Base-by-base conservation (phyloP, 2,113 vertebrate genomes). In the Reinhardtius hippoglossoides region DNA sequence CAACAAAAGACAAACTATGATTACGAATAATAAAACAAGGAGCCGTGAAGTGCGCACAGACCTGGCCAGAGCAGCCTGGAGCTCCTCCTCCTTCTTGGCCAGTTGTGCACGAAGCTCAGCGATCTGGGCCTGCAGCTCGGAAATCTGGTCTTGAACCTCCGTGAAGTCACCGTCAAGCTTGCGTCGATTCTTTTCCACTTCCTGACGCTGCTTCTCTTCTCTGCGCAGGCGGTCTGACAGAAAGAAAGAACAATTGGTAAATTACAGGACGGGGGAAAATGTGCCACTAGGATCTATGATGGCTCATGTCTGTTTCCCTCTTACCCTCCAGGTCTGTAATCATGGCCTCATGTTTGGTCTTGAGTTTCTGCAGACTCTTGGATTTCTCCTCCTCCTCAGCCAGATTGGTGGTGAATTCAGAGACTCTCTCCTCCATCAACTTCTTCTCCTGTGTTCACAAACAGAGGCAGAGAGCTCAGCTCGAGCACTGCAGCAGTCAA, bases 351-450 rank as follows among this genome's bases (percentile, higher is more conserved):
- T 99, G 98, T 67, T 99, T 99, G 87, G 96, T 97, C 91, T 98
- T 99, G 31, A 99, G 96, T 85, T 99, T 99, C 84, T 97, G 96
- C 37, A 99, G 93, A 66, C 98, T 99, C 95, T 99, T 99, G 1
- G 98, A 99, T 75, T 99, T 99, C 91, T 99, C 98, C 72, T 99
- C 98, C 83, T 99, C 98, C 78, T 99, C 98, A 1, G 96, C 94
- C 85, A 99, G 93, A 82, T 99, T 99, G 8, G 96, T 97, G 75
- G 97, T 97, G 88, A 97, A 98, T 89, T 99, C 98, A 0, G 96
- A 94, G 83, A 99, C 94, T 67, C 98, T 95, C 50, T 99, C 98
- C 81, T 99, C 98, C 88, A 98, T 3, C 35, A 98, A 82, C 87
- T 98, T 99, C 90, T 99, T 99, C 83, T 99, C 98, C 98, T 99